Evolutionary conservation across 2,888 invertebrate species (phyloP), one percentile per base, ranked within the genome.

Genomic region (Nineta flava): DNA sequence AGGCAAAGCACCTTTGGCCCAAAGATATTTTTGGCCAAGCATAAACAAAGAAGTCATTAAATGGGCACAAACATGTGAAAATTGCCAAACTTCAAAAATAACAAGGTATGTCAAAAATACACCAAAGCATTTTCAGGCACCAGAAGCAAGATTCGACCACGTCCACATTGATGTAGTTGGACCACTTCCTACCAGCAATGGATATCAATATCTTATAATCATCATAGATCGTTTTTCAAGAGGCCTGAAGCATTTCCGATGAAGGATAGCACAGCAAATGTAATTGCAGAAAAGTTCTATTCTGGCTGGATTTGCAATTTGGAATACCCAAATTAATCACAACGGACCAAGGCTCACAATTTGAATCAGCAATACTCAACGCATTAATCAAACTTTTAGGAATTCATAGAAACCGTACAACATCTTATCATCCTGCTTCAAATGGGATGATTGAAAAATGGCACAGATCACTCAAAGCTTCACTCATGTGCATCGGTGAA

Each of bases 1-100:
- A 1, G 48, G 52, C 1, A 54, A 54, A 2, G 55, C 57, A n/a
- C 34, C 65, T 2, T 55, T 67, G 0, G 44, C 60, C 0, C 43
- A 61, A 19, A 55, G 63, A 1, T 67, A 57, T 42, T 61, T 67
- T 0, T 67, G 66, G 66, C 64, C 64, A 1, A 55, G 55, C 1
- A 57, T 67, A 0, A 57, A 60, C 1, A 53, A 51, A 7, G 63
- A 68, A 51, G 50, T 1, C 52, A 64, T 7, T n/a, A n/a, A n/a
- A n/a, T n/a, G n/a, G n/a, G n/a, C n/a, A n/a, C n/a, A n/a, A n/a
- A n/a, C n/a, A n/a, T n/a, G n/a, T n/a, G n/a, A n/a, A n/a, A n/a
- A n/a, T n/a, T n/a, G n/a, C n/a, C n/a, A n/a, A n/a, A n/a, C n/a
- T n/a, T n/a, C n/a, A n/a, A n/a, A n/a, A n/a, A n/a, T n/a, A n/a